Evolutionary conservation across 1,140 invertebrate genomes (phyloP), one percentile per base, ranked within the genome.

Genomic region (Capitella teleta): DNA sequence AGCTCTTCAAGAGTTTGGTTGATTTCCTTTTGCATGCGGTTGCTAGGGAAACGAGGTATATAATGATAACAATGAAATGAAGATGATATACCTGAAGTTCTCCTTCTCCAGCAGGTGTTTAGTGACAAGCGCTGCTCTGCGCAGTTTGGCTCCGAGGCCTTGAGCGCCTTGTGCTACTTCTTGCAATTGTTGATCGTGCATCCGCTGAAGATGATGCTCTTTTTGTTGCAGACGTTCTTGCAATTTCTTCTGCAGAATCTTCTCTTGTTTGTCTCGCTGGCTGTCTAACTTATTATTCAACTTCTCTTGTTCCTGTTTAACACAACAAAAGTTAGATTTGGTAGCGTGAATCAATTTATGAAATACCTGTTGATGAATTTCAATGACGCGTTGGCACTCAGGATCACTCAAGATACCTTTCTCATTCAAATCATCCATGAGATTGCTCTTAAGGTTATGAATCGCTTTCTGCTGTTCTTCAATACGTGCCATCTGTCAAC

Each of bases 391-490:
- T 52, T 70, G 59, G 52, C 59, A 62, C 38, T 68, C 62, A 6
- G 61, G 59, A 26, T 66, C 58, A 28, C 54, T 53, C 8, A 70
- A 49, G 16, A 70, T 57, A 10, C 66, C 65, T 40, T 61, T 52
- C 2, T 61, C 59, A 48, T 56, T 68, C 21, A 70, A 52, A 38
- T 70, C 67, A 49, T 70, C 64, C 54, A 70, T 62, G 43, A 70
- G 41, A 40, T 65, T 67, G 12, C 57, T 56, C 46, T 68, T 70
- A 24, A 70, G 53, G 44, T 58, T 62, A 48, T 67, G 64, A 25
- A 70, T 70, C 26, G 67, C 65, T 51, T 58, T 63, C 52, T 70
- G 67, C 45, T 70, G 66, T 46, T 68, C 60, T 42, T 70, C 65
- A 41, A 70, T 70, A 46, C 61, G 57, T 1, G 65, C 52, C 42